phyloP scores from a whole-genome alignment of 2,797 vertebrate genomes.

The Buceros bicornis region DNA sequence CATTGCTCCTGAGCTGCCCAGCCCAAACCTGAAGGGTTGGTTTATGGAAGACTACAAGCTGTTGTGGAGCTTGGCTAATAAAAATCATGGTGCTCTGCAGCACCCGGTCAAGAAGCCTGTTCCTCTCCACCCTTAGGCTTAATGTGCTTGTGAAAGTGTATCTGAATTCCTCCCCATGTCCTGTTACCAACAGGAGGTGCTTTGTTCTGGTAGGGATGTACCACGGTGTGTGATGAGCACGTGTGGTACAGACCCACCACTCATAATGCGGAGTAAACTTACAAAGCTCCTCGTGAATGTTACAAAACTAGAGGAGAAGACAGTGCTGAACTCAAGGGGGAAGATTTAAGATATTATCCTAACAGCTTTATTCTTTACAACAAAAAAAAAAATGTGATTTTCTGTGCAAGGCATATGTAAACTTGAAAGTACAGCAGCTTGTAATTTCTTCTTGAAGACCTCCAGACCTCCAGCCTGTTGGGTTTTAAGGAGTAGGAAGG shows the following conservation, averaged over 20 bases:
- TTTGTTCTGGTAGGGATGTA: background rate
- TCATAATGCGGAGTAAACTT: background rate
- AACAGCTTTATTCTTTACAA: background rate
- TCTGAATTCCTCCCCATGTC: background rate
- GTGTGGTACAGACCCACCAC: background rate
- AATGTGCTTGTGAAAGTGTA: background rate
- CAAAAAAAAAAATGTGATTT: background rate
- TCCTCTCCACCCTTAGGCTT: background rate
- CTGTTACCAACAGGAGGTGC: background rate
- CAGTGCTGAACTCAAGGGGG: background rate
- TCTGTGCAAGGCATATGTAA: background rate
- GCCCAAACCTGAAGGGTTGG: background rate
- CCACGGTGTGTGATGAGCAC: too few relatives aligned
- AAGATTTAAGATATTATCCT: background rate
- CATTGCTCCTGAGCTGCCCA: background rate
- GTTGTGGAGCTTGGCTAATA: background rate
- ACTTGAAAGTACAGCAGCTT: background rate
- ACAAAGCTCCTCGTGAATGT: background rate
- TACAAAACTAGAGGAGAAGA: background rate
- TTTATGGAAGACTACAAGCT: background rate
- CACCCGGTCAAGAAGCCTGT: background rate
- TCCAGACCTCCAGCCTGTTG: background rate
- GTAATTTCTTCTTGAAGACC: background rate
- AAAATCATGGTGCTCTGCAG: background rate
- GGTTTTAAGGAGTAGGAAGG: background rate